Evolutionary conservation across 2,113 vertebrate genomes (phyloP).

Genomic region (Albula goreensis): DNA sequence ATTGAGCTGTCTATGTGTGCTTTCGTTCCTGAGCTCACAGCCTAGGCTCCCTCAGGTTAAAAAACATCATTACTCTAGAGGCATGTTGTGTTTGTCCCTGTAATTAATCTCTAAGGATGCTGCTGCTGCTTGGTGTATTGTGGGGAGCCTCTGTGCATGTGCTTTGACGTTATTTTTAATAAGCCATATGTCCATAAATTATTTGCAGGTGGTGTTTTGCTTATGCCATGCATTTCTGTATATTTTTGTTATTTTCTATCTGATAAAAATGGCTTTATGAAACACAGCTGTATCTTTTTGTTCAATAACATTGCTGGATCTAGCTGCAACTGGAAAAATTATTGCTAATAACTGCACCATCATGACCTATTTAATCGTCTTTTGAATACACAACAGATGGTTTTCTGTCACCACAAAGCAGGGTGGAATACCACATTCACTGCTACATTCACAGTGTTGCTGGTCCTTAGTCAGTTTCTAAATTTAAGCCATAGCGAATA

Average conservation of each 20-base stretch:
- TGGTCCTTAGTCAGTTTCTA: too few species aligned
- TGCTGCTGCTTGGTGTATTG: background rate
- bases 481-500: too few species aligned
- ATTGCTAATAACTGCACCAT: too few species aligned
- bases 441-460: too few species aligned
- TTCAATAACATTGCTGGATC: background rate
- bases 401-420: too few species aligned
- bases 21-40: background rate
- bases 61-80: background rate
- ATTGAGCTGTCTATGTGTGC: background rate
- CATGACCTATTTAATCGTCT: too few species aligned
- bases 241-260: too few species aligned
- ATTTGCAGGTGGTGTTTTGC: background rate
- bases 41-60: background rate
- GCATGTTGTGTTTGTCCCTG: background rate
- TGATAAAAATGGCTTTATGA: background rate
- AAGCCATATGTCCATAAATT: background rate
- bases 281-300: background rate
- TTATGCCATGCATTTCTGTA: background rate
- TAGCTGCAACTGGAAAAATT: too few species aligned
- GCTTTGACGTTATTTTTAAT: background rate
- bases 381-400: too few species aligned
- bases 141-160: background rate
- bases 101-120: background rate
- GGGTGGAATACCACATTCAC: too few species aligned